Conservation (phyloP, 2,888 invertebrate species). For the Tipula unca region DNA sequence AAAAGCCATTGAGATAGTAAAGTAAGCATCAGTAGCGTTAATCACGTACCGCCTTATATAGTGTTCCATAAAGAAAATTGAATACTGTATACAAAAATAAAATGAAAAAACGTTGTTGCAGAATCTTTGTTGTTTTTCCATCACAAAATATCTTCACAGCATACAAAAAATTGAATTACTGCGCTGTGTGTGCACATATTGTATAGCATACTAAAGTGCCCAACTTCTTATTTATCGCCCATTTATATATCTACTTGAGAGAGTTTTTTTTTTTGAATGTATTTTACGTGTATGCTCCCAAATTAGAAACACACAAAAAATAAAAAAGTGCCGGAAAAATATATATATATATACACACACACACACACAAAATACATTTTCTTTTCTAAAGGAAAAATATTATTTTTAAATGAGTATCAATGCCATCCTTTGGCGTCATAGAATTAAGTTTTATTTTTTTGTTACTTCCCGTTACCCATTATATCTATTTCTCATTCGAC, state of each 20-base stretch:
- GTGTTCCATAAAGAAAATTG: not conserved
- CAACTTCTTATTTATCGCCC: not conserved
- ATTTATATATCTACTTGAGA: not conserved
- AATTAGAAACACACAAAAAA: not conserved
- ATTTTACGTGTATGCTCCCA: not conserved
- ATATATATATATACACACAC: no score
- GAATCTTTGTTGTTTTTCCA: not conserved
- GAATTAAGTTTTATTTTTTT: not conserved
- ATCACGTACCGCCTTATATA: not conserved
- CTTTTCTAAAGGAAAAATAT: not conserved
- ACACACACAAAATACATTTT: not conserved
- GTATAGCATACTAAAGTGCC: not conserved
- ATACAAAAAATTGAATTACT: not conserved
- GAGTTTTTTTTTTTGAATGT: not conserved
- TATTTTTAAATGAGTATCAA: not conserved
- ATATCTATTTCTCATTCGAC: not conserved
- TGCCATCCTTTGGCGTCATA: slow-evolving; percentile 14
- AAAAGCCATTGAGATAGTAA: not conserved
- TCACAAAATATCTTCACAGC: not conserved
- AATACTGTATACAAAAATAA: not conserved
- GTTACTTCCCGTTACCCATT: not conserved
- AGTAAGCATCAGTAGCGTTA: not conserved
- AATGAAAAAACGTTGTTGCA: no score
- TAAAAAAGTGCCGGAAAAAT: no score
- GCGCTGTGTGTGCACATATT: not conserved